phyloP scores from a whole-genome alignment of 1,140 invertebrate genomes.

The Pissodes strobi region DNA sequence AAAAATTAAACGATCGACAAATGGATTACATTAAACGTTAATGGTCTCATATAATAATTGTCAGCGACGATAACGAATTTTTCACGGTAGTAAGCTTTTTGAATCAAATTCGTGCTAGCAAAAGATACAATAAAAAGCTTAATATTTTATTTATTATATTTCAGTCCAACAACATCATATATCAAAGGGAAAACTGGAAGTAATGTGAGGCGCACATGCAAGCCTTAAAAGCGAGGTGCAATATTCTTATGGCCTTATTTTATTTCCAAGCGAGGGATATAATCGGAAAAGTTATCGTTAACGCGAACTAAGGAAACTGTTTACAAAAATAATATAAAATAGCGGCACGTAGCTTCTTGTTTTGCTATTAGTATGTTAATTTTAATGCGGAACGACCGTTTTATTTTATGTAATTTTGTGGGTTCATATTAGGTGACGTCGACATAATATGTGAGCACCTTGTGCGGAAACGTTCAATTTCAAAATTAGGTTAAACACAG shows the following conservation, averaged over 20 bases:
- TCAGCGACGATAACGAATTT: too few relatives aligned
- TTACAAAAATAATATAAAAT: slow-evolving; percentile 32
- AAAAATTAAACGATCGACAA: too few relatives aligned
- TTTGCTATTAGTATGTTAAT: slow-evolving; percentile 21
- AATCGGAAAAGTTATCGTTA: slow-evolving; percentile 41
- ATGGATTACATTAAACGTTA: too few relatives aligned
- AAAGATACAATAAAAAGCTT: slow-evolving; percentile 39
- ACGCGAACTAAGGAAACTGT: slow-evolving; percentile 27
- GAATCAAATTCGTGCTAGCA: slow-evolving; percentile 39
- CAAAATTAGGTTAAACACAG: too few relatives aligned
- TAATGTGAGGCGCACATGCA: slow-evolving; percentile 44
- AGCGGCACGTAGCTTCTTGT: slow-evolving; percentile 20
- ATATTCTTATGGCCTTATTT: slow-evolving; percentile 44
- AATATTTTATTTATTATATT: slow-evolving; percentile 46
- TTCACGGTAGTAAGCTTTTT: slow-evolving; percentile 11
- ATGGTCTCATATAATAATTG: too few relatives aligned
- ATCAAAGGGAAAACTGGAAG: slow-evolving; percentile 37
- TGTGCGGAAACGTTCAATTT: too few relatives aligned
- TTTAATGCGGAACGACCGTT: slow-evolving; percentile 3
- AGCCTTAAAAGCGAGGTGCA: slow-evolving; percentile 41
- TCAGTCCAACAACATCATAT: slow-evolving; percentile 40
- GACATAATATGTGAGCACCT: too few relatives aligned
- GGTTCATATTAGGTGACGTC: too few relatives aligned
- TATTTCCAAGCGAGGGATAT: slow-evolving; percentile 39
- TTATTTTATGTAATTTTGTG: too few relatives aligned